phyloP scores from a whole-genome alignment of 2,113 vertebrate genomes.

The Microcebus ravelobensis region DNA sequence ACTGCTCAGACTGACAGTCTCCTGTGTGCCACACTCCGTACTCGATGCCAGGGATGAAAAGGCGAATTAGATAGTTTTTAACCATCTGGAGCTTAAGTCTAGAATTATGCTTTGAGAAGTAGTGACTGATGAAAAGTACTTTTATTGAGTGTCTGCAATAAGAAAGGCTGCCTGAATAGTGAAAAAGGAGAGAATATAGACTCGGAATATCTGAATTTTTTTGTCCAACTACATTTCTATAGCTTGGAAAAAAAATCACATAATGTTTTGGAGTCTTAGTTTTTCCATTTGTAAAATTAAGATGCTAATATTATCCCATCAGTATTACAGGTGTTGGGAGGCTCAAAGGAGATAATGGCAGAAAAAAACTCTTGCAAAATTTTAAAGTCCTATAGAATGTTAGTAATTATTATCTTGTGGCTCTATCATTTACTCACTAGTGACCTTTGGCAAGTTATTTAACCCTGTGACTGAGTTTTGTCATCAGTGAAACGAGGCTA shows the following conservation, averaged over 20 bases:
- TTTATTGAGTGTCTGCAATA: not conserved
- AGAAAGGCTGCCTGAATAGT: not conserved
- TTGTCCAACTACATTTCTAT: not conserved
- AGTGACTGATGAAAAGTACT: not conserved
- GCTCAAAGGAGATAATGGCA: not conserved
- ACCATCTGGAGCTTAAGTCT: not conserved
- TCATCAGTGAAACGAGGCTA: not conserved
- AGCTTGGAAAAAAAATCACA: conserved; percentile 23
- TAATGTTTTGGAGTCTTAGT: not conserved
- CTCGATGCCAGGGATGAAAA: not conserved
- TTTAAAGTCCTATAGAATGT: not conserved
- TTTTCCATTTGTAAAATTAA: conserved; percentile 37
- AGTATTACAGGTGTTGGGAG: not conserved
- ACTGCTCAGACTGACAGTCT: no score
- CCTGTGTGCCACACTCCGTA: not conserved
- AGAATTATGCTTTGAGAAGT: conserved; percentile 16
- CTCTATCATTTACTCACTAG: not conserved
- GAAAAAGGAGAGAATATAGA: not conserved
- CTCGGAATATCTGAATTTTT: not conserved
- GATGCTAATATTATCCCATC: not conserved
- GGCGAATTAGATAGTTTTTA: not conserved
- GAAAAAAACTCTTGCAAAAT: not conserved
- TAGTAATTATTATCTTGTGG: not conserved
- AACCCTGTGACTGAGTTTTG: not conserved
- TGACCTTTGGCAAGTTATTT: not conserved